Percentiles rank a stretch among this genome's conserved stretches.
These are phyloP conservation scores for Syngnathus acus DNA, from an alignment of 2,797 vertebrate species.

Conservation along the genomic window DNA sequence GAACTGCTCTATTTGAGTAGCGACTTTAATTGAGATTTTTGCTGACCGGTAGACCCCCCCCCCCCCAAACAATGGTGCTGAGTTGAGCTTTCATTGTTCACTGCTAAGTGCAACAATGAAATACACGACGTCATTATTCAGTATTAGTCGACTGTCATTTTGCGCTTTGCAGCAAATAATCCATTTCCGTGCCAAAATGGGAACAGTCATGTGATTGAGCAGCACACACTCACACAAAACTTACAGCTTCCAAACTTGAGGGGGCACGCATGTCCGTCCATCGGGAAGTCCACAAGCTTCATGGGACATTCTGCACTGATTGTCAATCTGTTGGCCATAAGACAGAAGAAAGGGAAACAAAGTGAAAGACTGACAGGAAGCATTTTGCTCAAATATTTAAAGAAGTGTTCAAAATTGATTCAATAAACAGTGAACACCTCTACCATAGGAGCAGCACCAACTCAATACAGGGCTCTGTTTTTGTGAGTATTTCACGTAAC, in stretches of 20 bases:
- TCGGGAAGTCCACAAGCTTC: constrained; percentile 96
- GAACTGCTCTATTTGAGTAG: constrained; percentile 37
- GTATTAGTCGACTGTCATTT: constrained; percentile 21
- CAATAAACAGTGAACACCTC: background rate
- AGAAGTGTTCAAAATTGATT: background rate
- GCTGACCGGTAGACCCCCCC: constrained; percentile 51
- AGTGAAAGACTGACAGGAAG: background rate
- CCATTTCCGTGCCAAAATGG: constrained; percentile 11
- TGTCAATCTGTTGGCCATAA: constrained; percentile 77
- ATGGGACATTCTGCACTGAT: constrained; percentile 97
- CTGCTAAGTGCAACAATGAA: constrained; percentile 30
- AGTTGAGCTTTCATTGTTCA: constrained; percentile 60
- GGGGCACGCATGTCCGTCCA: constrained; percentile 96
- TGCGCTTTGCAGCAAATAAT: constrained; percentile 20
- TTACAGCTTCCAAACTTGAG: constrained; percentile 99
- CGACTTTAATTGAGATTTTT: constrained; percentile 56
- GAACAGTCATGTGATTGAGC: constrained; percentile 4
- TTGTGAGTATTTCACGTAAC: no score
- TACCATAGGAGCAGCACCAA: no score
- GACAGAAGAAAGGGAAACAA: background rate
- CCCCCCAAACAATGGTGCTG: constrained; percentile 47
- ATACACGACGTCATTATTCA: constrained; percentile 28
- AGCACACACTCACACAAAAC: constrained; percentile 44
- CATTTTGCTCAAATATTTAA: background rate
- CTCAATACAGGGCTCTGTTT: no score